Base-by-base conservation (phyloP, 2,113 vertebrate genomes). In the Dascyllus trimaculatus region DNA sequence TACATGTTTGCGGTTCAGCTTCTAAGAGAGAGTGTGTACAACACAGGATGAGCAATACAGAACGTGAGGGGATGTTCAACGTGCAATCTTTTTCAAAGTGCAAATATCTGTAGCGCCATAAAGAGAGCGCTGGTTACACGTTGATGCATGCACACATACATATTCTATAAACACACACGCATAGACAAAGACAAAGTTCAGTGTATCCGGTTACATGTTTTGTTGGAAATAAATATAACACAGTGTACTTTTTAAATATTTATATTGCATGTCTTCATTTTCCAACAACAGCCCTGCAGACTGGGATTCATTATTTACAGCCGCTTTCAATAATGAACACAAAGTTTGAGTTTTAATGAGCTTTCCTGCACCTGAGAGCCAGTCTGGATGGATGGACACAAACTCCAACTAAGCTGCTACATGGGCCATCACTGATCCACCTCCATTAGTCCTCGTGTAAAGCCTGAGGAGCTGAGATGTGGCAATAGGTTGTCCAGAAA, bases 301-400 rank as follows among this genome's bases (percentile, higher is more conserved):
- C 46, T 61, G 38, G 43, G 70, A 71, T 81, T 25, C 40, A 80
- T 80, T 75, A 80, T 85, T 75, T 71, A 78, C 14, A 71, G 29
- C 43, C 66, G 56, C 48, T 46, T 78, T 80, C 32, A 82, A 75
- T 75, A 54, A 80, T 75, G 65, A 86, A 79, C 59, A 74, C 45
- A 81, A 80, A 64, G 25, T 80, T 74, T 56, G 24, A 29, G 59
- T 71, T 85, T 81, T 81, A 87, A 82, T 79, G 71, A 56, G 18
- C 51, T 25, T 68, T 71, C 52, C 14, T 81, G 62, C 71, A 81
- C 58, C 51, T 15, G 24, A 52, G 74, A 66, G 74, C 21, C 49
- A 59, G 14, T 70, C 75, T 73, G 70, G 22, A 24, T 65, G 52
- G 74, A 48, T 74, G 52, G 74, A 48, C 71, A 58, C 63, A 43